A percentile compares a stretch with the other conserved stretches of the same genome.
Evolutionary conservation across 2,888 invertebrate species (phyloP).

Genomic region (Sphecodes monilicornis): DNA sequence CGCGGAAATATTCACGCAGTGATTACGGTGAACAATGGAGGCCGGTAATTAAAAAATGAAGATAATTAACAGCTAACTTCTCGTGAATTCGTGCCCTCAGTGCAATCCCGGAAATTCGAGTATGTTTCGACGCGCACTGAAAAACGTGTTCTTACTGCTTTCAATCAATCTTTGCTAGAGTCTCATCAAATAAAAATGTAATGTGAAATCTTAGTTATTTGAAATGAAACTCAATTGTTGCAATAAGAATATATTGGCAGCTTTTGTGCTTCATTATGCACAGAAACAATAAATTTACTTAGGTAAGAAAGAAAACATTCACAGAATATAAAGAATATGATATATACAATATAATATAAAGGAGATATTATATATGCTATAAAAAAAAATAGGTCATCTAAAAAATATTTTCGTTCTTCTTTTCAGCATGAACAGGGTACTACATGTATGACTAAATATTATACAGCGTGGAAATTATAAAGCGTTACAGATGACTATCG

Average conservation of each 20-base stretch:
- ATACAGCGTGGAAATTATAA: too few species aligned
- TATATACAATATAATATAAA: neutral
- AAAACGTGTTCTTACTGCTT: neutral
- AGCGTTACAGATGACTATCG: too few species aligned
- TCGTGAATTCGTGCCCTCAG: conserved; percentile 27
- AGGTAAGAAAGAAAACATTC: too few species aligned
- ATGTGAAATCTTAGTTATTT: neutral
- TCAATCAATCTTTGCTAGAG: neutral
- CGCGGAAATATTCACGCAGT: conserved; percentile 48
- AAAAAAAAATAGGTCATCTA: too few species aligned
- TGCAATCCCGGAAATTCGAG: neutral
- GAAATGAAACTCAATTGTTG: neutral
- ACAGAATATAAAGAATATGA: neutral
- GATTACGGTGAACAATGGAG: conserved; percentile 35
- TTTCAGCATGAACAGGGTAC: neutral
- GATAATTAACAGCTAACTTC: conserved; percentile 43
- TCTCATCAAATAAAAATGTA: neutral
- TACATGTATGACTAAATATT: neutral
- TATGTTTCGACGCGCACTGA: neutral
- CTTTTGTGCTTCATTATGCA: neutral
- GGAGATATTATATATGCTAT: too few species aligned
- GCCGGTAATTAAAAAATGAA: conserved; percentile 44
- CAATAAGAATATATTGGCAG: neutral
- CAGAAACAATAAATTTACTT: neutral
- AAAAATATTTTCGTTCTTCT: neutral